These are phyloP conservation scores for Lasioglossum leucozonium DNA, from an alignment of 2,888 invertebrate genomes.

Conservation along the genomic window DNA sequence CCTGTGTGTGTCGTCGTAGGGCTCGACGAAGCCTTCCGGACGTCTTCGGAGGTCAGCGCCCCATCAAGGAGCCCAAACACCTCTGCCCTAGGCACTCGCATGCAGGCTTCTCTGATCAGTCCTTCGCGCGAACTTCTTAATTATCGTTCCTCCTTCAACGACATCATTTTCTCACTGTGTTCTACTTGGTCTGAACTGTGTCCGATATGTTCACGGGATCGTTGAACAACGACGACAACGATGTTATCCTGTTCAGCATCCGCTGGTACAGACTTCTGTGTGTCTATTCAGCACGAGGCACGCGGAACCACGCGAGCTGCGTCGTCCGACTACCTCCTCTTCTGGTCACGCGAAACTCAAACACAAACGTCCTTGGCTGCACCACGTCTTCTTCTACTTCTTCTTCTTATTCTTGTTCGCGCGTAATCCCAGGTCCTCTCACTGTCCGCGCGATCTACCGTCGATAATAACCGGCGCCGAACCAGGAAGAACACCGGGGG, in stretches of 20 bases:
- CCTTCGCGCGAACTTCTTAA: constrained; percentile 3
- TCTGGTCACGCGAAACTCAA: constrained; percentile 60
- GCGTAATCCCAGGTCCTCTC: constrained; percentile 1
- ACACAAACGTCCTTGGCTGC: constrained; percentile 62
- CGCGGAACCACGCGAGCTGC: constrained; percentile 52
- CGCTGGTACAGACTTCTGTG: neutral
- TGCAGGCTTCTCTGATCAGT: constrained; percentile 70
- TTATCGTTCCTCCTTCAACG: constrained; percentile 60
- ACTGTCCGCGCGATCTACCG: neutral
- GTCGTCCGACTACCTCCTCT: constrained; percentile 31
- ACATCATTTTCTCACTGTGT: constrained; percentile 43
- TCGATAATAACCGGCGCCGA: constrained; percentile 8
- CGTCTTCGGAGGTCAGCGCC: constrained; percentile 74
- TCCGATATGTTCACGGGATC: neutral
- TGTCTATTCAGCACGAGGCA: neutral
- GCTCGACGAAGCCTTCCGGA: constrained; percentile 73
- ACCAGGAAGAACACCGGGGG: constrained; percentile 17
- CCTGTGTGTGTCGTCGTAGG: constrained; percentile 76
- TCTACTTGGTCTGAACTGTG: constrained; percentile 4
- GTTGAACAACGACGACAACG: too few species aligned
- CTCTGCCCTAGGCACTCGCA: constrained; percentile 80
- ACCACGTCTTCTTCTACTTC: constrained; percentile 40
- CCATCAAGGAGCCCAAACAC: constrained; percentile 78
- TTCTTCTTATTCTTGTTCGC: constrained; percentile 12
- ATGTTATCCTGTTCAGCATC: constrained; percentile 4